Conservation (phyloP, 2,888 invertebrate species). For the Macrosoma leucophasiata region DNA sequence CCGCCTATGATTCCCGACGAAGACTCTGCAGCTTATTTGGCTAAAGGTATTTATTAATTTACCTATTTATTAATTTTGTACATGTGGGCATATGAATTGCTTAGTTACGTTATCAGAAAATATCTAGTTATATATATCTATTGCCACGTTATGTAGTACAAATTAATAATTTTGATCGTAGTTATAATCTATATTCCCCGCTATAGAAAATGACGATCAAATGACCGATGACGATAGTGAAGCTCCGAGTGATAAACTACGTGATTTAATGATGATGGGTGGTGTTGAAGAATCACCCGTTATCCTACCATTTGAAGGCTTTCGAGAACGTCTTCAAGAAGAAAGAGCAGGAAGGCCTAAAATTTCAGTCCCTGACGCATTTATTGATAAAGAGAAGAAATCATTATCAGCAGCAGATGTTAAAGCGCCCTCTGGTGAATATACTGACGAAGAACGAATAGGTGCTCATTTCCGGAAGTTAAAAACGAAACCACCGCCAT, state of each 20-base stretch:
- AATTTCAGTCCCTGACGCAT: constrained; percentile 30
- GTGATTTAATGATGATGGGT: constrained; percentile 52
- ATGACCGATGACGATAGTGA: constrained; percentile 32
- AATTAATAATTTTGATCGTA: neutral
- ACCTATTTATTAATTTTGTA: neutral
- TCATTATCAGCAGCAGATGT: constrained; percentile 37
- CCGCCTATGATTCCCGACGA: constrained; percentile 78
- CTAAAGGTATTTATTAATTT: constrained; percentile 39
- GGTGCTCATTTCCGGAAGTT: constrained; percentile 65
- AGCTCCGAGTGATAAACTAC: constrained; percentile 57
- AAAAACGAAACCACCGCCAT: constrained; percentile 52
- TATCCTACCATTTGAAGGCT: constrained; percentile 59
- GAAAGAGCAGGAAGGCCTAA: constrained; percentile 39
- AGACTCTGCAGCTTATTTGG: constrained; percentile 44
- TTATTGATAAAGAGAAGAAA: constrained; percentile 57
- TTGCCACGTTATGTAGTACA: too few species aligned
- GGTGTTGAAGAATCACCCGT: constrained; percentile 51
- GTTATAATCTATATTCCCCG: constrained; percentile 10
- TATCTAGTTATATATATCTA: too few species aligned
- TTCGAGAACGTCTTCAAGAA: constrained; percentile 58
- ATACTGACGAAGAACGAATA: constrained; percentile 66
- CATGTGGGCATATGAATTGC: neutral
- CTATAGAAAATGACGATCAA: constrained; percentile 29
- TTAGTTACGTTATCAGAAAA: too few species aligned
- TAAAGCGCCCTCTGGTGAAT: constrained; percentile 32